Evolutionary conservation across 2,113 vertebrate genomes (phyloP), one percentile per base, ranked within the genome.

Genomic region (Heliornis fulica): DNA sequence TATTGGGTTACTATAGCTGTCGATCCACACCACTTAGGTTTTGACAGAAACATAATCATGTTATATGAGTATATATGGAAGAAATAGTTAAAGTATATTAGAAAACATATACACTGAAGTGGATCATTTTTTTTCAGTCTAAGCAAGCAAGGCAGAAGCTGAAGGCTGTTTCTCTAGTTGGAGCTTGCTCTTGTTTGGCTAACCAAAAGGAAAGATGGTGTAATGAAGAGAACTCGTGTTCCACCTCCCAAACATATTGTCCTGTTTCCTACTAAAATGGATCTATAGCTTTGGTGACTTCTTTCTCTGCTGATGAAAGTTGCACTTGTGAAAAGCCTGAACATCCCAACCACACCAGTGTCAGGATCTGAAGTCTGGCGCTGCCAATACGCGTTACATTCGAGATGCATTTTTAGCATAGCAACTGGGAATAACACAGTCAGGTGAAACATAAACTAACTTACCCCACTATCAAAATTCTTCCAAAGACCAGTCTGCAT

Each of bases 401-500:
- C 94, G 66, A 40, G 68, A 74, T 95, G 77, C 83, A 86, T 94
- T 96, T 97, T 94, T 90, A 94, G 89, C 88, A 95, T 61, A 93
- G 43, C 77, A 96, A 41, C 64, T 40, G 36, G 40, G 87, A 84
- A 96, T 89, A 96, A 97, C 75, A 90, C 20, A 94, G 86, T 95
- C 94, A 89, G 83, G 87, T 90, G 87, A 96, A 97, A 97, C 93
- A 86, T 95, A 90, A 98, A 96, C 87, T 95, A 93, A 94, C 95
- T 97, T 96, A 96, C 54, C 36, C 51, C 94, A 93, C 50, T 8
- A 10, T 88, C 93, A 97, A 96, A 96, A 96, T 93, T 94, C 87
- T 89, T 94, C 89, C 75, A 50, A 94, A 91, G 79, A 77, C 66
- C 80, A 91, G 68, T 85, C 25, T 81, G 56, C 77, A 61, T 95